Conservation (phyloP, 2,888 invertebrate genomes). For the Rhodophaea formosa region DNA sequence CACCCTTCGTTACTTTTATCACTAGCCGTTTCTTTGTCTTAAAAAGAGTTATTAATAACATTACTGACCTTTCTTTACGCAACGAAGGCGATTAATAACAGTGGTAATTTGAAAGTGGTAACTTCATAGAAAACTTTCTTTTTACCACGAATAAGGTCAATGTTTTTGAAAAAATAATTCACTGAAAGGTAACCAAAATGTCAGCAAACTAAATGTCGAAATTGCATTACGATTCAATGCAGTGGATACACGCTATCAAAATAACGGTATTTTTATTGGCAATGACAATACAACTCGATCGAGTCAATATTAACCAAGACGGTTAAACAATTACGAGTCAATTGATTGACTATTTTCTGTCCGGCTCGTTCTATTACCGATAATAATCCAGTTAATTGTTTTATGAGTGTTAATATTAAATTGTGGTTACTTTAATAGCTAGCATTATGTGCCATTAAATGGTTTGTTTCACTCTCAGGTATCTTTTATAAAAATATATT, state of each 20-base stretch:
- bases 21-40: neutral
- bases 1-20: neutral
- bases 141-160: too few relatives aligned
- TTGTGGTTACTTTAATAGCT: neutral
- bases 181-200: neutral
- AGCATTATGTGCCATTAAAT: too few relatives aligned
- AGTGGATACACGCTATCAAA: neutral
- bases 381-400: neutral
- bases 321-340: slow-evolving; percentile 1
- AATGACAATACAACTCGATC: neutral
- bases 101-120: neutral
- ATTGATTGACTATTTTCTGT: neutral
- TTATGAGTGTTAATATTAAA: neutral
- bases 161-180: neutral
- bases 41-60: neutral
- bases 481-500: too few relatives aligned
- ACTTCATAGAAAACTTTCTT: neutral
- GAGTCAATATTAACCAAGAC: neutral
- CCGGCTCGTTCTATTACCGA: neutral
- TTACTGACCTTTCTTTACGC: neutral
- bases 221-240: neutral
- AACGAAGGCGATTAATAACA: neutral
- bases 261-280: neutral
- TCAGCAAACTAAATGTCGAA: neutral
- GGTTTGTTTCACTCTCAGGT: too few relatives aligned